Evolutionary conservation across 2,888 invertebrate species (phyloP), one percentile per base, ranked within the genome.

Genomic region (Aspidiotus destructor): DNA sequence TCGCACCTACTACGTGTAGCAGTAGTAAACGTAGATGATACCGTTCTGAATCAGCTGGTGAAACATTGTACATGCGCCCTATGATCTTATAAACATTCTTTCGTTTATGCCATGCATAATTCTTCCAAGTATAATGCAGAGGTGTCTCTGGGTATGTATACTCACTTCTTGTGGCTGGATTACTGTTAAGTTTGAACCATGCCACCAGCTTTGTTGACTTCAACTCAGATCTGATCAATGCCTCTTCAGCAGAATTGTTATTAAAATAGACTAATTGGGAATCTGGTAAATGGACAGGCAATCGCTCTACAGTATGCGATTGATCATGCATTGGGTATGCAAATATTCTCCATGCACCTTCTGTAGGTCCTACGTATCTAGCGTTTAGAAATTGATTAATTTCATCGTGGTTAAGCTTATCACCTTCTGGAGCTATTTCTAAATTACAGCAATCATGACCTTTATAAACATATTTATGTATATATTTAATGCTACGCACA

Each of bases 291-390:
- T 78, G 76, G 15, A 78, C 74, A 9, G 75, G 73, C 15, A 78
- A 69, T 48, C 75, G 57, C 8, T 71, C 70, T 10, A 78, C 72
- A 0, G 74, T 57, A 72, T 78, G 77, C 1, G 74, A 74, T 44
- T 74, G 71, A 55, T 70, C 72, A 62, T 71, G 72, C 73, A 72
- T 69, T 17, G 61, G 41, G 40, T 70, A 75, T 72, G 73, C 72
- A 63, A 75, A 73, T 28, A 77, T 72, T 41, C 75, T 68, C 76
- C 76, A 78, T n/a, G 72, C 70, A 7, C 76, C 76, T 72, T 78
- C 76, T 65, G 73, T 74, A n/a, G 74, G 72, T 62, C 74, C 74
- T 7, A 77, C 74, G 72, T 76, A 77, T 57, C 76, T 60, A 41
- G 70, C 70, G 74, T 69, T 77, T 77, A 16, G 73, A 72, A 48